Evolutionary conservation across 2,113 vertebrate species (phyloP).

Genomic region (Malurus cyaneus): DNA sequence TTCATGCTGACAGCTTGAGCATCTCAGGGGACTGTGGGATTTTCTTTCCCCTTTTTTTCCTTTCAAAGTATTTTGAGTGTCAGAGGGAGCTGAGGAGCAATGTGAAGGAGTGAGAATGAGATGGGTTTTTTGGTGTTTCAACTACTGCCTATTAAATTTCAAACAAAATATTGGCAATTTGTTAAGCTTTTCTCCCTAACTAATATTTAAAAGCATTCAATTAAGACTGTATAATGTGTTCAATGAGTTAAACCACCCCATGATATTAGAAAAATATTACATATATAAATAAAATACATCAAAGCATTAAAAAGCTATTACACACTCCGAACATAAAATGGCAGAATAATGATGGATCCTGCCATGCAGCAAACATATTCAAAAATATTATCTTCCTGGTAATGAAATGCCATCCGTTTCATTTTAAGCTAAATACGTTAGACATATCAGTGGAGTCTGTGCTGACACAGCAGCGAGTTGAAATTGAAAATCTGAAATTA

Average conservation of each 20-base stretch:
- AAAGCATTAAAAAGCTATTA: conserved; percentile 86
- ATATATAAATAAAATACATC: conserved; percentile 83
- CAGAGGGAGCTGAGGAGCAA: conserved; percentile 29
- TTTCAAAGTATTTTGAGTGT: conserved; percentile 69
- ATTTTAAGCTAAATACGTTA: conserved; percentile 89
- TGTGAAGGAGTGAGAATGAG: conserved; percentile 43
- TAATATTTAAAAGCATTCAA: conserved; percentile 78
- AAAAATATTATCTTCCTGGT: conserved; percentile 89
- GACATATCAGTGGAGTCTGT: conserved; percentile 86
- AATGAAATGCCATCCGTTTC: conserved; percentile 89
- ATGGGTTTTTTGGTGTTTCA: conserved; percentile 37
- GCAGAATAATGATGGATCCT: conserved; percentile 83
- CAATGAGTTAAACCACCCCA: conserved; percentile 73
- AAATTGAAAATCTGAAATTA: conserved; percentile 93
- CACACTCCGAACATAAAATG: conserved; percentile 82
- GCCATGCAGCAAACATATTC: conserved; percentile 88
- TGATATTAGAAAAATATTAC: conserved; percentile 81
- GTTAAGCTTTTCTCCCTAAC: conserved; percentile 60
- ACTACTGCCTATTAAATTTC: conserved; percentile 58
- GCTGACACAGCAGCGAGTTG: conserved; percentile 88
- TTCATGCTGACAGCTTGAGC: conserved; percentile 72
- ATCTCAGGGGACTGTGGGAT: conserved; percentile 65
- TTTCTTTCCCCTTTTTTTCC: conserved; percentile 61
- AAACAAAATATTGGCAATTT: conserved; percentile 71
- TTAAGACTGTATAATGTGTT: conserved; percentile 77